Conservation (phyloP, 2,113 vertebrate genomes). For the Romanogobio albipinnatus region DNA sequence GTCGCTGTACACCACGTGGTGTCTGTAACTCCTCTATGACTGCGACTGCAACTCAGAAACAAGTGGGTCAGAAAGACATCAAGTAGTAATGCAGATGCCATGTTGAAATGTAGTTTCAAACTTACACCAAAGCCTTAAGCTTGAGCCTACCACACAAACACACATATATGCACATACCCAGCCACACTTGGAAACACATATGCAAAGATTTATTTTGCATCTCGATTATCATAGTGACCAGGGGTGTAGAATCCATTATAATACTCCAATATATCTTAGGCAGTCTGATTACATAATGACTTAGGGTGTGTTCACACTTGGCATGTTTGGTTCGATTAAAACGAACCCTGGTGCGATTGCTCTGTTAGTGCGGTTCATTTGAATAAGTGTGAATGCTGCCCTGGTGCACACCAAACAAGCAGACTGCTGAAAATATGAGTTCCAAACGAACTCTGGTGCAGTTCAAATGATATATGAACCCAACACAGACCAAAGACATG, state of each 20-base stretch:
- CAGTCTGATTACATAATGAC: neutral
- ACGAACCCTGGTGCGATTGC: too few relatives aligned
- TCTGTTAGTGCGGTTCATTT: too few relatives aligned
- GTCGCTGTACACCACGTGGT: constrained; percentile 34
- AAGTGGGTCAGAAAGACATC: constrained; percentile 76
- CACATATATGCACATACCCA: neutral
- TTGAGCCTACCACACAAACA: neutral
- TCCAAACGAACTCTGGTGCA: too few relatives aligned
- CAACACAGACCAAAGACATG: too few relatives aligned
- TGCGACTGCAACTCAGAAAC: constrained; percentile 59
- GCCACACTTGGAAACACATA: neutral
- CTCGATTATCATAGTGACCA: neutral
- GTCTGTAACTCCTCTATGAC: constrained; percentile 7
- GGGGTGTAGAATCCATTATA: neutral
- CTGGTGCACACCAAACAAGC: too few relatives aligned
- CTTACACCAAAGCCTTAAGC: neutral
- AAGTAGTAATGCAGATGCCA: constrained; percentile 67
- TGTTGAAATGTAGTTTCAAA: constrained; percentile 27
- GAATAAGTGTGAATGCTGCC: too few relatives aligned
- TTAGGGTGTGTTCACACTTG: neutral
- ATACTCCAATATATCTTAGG: neutral
- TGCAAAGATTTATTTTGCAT: constrained; percentile 1
- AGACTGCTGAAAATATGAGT: too few relatives aligned
- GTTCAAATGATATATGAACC: too few relatives aligned
- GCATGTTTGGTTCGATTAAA: too few relatives aligned